phyloP scores from a whole-genome alignment of 2,113 vertebrate species.

The Cairina moschata region DNA sequence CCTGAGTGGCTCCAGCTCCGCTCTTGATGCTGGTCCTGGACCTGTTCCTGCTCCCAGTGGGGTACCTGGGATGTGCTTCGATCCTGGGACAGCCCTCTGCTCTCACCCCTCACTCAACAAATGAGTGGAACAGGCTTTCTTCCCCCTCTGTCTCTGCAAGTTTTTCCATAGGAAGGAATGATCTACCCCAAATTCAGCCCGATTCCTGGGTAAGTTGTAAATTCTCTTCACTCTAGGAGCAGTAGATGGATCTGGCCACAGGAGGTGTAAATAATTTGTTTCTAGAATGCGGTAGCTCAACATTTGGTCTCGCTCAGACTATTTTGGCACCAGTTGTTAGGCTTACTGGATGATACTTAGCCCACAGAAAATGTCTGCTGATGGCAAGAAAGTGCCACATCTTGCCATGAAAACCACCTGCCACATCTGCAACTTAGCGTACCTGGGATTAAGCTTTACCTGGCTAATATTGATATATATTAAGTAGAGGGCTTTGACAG shows the following conservation, averaged over 20 bases:
- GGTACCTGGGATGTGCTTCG: background rate
- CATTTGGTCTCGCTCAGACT: rapidly evolving
- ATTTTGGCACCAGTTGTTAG: background rate
- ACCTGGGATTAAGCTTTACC: background rate
- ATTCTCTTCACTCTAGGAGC: background rate
- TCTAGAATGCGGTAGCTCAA: background rate
- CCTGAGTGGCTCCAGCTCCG: rapidly evolving
- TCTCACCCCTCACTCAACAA: background rate
- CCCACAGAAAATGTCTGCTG: background rate
- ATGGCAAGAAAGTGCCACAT: background rate
- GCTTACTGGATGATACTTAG: background rate
- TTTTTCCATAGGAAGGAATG: background rate
- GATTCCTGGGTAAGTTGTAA: background rate
- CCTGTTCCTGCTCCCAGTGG: rapidly evolving
- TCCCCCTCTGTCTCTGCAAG: background rate
- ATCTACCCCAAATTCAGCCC: background rate
- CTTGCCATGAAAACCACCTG: background rate
- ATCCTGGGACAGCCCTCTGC: background rate
- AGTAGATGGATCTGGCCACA: background rate
- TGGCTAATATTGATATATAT: background rate
- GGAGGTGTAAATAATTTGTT: background rate
- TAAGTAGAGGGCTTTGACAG: background rate
- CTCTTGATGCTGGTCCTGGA: background rate
- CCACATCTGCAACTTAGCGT: rapidly evolving
- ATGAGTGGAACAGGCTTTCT: background rate